Conservation (phyloP, 2,888 invertebrate genomes). For the Lasioglossum pauxillum region DNA sequence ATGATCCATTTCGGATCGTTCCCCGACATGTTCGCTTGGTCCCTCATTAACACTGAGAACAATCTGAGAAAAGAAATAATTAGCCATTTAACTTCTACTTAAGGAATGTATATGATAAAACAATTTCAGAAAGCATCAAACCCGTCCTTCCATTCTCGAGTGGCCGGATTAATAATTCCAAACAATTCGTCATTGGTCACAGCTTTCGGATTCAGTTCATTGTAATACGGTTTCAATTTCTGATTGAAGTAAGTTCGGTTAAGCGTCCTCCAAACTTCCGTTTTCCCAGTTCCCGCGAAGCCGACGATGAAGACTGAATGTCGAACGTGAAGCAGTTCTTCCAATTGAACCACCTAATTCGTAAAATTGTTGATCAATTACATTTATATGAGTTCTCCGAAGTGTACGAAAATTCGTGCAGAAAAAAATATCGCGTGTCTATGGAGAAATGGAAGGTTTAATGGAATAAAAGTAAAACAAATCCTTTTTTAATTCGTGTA, state of each 20-base stretch:
- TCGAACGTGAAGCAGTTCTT: slow-evolving; percentile 96
- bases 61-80: slow-evolving; percentile 86
- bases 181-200: slow-evolving; percentile 98
- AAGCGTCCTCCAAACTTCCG: slow-evolving; percentile 96
- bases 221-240: slow-evolving; percentile 92
- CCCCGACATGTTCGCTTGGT: slow-evolving; percentile 95
- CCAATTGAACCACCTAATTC: slow-evolving; percentile 93
- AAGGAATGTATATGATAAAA: neutral
- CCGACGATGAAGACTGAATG: slow-evolving; percentile 96
- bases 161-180: slow-evolving; percentile 96
- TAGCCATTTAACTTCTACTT: neutral
- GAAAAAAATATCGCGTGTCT: too few relatives aligned
- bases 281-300: slow-evolving; percentile 95
- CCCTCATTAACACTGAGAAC: slow-evolving; percentile 96
- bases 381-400: too few relatives aligned
- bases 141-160: slow-evolving; percentile 96
- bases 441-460: too few relatives aligned
- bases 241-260: slow-evolving; percentile 93
- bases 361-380: neutral
- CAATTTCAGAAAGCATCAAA: slow-evolving; percentile 43
- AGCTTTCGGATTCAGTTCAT: slow-evolving; percentile 98
- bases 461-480: too few relatives aligned
- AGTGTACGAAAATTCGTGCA: neutral
- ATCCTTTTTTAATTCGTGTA: too few relatives aligned
- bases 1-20: slow-evolving; percentile 97